phyloP scores from a whole-genome alignment of 2,797 vertebrate species.

The Coregonus suidteri region DNA sequence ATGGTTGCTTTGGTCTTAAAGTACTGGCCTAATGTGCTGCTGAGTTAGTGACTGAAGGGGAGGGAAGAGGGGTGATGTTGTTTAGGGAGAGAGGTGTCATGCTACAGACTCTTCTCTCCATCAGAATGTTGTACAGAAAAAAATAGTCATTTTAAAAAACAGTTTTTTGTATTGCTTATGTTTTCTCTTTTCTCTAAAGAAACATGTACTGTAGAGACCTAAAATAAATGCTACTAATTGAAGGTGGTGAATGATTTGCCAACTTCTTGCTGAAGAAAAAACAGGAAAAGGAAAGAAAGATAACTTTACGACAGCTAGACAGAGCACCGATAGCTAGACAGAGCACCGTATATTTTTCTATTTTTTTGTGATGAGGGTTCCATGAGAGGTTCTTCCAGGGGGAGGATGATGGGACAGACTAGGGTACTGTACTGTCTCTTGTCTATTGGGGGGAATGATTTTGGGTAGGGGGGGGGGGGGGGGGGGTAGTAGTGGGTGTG shows the following conservation, averaged over 20 bases:
- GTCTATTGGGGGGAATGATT: background rate
- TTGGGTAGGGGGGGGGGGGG: background rate
- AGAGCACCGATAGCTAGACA: too few species aligned
- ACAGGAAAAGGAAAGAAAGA: constrained; percentile 29
- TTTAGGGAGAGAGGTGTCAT: background rate
- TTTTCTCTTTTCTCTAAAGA: constrained; percentile 22
- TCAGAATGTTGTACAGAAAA: constrained; percentile 15
- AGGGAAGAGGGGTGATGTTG: background rate
- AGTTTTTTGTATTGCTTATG: constrained; percentile 27
- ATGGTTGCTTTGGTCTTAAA: constrained; percentile 23
- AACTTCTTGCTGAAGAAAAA: constrained; percentile 48
- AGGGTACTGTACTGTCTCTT: background rate
- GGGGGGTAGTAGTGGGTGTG: background rate
- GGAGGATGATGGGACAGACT: background rate
- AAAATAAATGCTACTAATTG: constrained; percentile 47
- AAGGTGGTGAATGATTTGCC: constrained; percentile 51
- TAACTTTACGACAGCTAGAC: constrained; percentile 27
- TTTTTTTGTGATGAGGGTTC: constrained; percentile 27
- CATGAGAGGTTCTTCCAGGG: constrained; percentile 27
- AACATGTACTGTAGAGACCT: constrained; percentile 45
- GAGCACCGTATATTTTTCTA: constrained; percentile 29
- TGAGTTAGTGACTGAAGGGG: background rate
- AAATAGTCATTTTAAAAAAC: constrained; percentile 22
- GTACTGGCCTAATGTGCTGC: background rate
- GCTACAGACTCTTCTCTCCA: background rate